These are phyloP conservation scores for Pteruthius melanotis DNA, from an alignment of 2,113 vertebrate species.

Conservation along the genomic window DNA sequence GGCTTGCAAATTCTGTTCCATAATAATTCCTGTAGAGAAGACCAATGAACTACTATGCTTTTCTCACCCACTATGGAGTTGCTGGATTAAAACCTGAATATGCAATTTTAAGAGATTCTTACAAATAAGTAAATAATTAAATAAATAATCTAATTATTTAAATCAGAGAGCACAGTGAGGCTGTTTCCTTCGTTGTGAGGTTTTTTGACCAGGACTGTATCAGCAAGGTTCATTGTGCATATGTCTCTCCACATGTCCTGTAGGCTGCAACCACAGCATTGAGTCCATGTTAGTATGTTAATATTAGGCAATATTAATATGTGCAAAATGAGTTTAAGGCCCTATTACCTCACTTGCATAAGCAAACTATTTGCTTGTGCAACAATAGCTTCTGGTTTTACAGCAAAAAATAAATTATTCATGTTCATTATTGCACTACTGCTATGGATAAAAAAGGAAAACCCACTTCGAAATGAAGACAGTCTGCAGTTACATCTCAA, in stretches of 20 bases:
- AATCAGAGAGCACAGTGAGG: background rate
- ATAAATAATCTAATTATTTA: background rate
- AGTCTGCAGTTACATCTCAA: background rate
- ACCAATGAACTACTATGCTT: background rate
- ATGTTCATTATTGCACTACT: background rate
- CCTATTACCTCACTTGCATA: background rate
- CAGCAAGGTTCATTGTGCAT: background rate
- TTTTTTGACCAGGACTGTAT: background rate
- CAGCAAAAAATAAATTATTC: background rate
- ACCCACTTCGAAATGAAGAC: background rate
- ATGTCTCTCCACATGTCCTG: background rate
- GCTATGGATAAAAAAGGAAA: slow-evolving; percentile 5
- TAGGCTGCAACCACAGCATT: background rate
- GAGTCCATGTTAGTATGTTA: background rate
- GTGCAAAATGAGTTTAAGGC: background rate
- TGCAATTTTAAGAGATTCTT: background rate
- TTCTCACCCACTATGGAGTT: background rate
- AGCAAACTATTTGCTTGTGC: background rate
- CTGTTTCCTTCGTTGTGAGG: background rate
- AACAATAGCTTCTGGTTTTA: background rate
- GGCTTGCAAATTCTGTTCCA: background rate
- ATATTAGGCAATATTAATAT: background rate
- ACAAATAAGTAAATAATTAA: background rate
- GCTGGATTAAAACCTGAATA: background rate
- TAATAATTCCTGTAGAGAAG: background rate